Evolutionary conservation across 1,140 invertebrate genomes (phyloP), one percentile per base, ranked within the genome.

Genomic region (Macrostomum lignano): DNA sequence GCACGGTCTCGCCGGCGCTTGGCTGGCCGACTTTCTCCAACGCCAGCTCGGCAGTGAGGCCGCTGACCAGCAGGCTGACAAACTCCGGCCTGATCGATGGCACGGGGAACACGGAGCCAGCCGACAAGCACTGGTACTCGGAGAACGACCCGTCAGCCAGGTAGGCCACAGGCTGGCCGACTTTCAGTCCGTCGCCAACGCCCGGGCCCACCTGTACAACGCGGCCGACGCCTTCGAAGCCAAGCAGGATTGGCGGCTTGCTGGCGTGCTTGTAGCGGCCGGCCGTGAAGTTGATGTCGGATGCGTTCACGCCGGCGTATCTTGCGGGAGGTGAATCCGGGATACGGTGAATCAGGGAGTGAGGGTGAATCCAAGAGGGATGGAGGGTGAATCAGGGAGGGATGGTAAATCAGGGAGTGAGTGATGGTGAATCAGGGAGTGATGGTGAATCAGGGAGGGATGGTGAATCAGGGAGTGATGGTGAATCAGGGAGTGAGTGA

Each of bases 271-370:
- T 43, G 43, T 51, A 52, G 37, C 45, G 39, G 13, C 48, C 49
- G 21, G 48, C 44, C 23, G 48, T 42, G 17, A 37, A 44, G 30
- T 52, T 52, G 19, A 50, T 47, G 24, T 52, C 49, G 14, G 48
- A 51, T 10, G 49, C 49, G 48, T 52, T 52, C 24, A 52, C 47
- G 15, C 49, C 49, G 19, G 48, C 43, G 48, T 36, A 51, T 29
- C 47, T 51, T n/a, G n/a, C n/a, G n/a, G n/a, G n/a, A n/a, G n/a
- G n/a, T n/a, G n/a, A n/a, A n/a, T n/a, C n/a, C n/a, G n/a, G n/a
- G n/a, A n/a, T n/a, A n/a, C n/a, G n/a, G n/a, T n/a, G n/a, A n/a
- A n/a, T n/a, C n/a, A n/a, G n/a, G n/a, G n/a, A n/a, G n/a, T n/a
- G n/a, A n/a, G n/a, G n/a, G n/a, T n/a, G n/a, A n/a, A n/a, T n/a